phyloP scores from a whole-genome alignment of 2,888 invertebrate genomes.

The Geotrupes spiniger region DNA sequence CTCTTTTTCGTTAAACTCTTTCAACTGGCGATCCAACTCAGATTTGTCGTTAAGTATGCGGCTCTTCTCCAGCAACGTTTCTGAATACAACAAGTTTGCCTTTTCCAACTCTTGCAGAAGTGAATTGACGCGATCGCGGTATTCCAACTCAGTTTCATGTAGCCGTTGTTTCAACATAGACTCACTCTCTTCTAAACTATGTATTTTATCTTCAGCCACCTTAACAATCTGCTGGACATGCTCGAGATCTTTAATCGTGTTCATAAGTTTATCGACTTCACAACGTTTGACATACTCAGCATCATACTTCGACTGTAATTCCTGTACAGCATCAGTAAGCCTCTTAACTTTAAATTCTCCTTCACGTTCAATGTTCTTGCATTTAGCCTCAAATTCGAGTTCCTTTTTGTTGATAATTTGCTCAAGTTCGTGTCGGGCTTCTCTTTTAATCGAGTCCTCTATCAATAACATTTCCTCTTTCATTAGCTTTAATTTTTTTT shows the following conservation, averaged over 20 bases:
- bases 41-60: conserved; percentile 69
- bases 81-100: conserved; percentile 70
- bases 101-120: conserved; percentile 68
- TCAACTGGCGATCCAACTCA: conserved; percentile 58
- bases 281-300: conserved; percentile 55
- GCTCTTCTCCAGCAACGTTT: conserved; percentile 70
- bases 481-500: conserved; percentile 31
- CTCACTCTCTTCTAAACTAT: conserved; percentile 38
- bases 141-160: conserved; percentile 41
- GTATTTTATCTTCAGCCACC: conserved; percentile 49
- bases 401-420: conserved; percentile 34
- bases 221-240: conserved; percentile 43
- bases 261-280: conserved; percentile 53
- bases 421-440: conserved; percentile 11
- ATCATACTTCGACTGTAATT: conserved; percentile 53
- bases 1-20: conserved; percentile 57
- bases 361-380: conserved; percentile 32
- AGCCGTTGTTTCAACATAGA: conserved; percentile 37
- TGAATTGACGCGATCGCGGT: conserved; percentile 55
- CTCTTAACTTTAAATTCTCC: conserved; percentile 34
- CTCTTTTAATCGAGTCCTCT: conserved; percentile 7
- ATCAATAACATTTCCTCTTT: conserved; percentile 10
- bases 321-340: conserved; percentile 39
- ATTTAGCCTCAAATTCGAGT: conserved; percentile 34
- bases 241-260: conserved; percentile 50